These are phyloP conservation scores for Hetaerina titia DNA, from an alignment of 2,888 invertebrate species.

Conservation along the genomic window DNA sequence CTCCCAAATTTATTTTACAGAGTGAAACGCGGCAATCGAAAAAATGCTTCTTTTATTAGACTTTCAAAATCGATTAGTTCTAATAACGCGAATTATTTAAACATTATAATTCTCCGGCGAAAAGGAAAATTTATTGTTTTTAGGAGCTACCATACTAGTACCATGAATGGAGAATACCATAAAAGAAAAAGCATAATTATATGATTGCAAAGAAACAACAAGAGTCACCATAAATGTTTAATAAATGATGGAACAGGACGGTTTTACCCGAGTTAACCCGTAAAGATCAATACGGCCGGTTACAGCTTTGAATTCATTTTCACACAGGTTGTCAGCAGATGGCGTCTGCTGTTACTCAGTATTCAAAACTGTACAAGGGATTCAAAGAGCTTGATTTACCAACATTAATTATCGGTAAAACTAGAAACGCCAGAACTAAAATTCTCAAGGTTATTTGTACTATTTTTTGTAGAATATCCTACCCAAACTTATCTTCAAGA, in stretches of 20 bases:
- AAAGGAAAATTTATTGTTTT: no score
- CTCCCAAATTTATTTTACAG: no score
- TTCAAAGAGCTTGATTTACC: neutral
- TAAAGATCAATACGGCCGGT: neutral
- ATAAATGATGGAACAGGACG: neutral
- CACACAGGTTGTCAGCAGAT: conserved; percentile 21
- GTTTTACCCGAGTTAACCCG: neutral
- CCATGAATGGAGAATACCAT: no score
- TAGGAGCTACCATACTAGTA: no score
- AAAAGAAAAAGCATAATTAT: no score
- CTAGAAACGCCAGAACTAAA: neutral
- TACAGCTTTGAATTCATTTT: conserved; percentile 27
- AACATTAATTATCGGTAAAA: neutral
- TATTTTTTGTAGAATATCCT: neutral
- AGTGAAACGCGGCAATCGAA: no score
- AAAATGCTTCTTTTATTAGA: no score
- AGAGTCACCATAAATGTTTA: no score
- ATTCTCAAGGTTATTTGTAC: neutral
- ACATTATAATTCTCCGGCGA: no score
- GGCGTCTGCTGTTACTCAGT: neutral
- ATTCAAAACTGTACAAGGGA: neutral
- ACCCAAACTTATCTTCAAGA: neutral
- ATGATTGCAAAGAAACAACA: no score
- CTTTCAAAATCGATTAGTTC: no score
- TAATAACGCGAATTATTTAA: no score